phyloP scores from a whole-genome alignment of 2,113 vertebrate genomes.

The Nannobrachium achirus region DNA sequence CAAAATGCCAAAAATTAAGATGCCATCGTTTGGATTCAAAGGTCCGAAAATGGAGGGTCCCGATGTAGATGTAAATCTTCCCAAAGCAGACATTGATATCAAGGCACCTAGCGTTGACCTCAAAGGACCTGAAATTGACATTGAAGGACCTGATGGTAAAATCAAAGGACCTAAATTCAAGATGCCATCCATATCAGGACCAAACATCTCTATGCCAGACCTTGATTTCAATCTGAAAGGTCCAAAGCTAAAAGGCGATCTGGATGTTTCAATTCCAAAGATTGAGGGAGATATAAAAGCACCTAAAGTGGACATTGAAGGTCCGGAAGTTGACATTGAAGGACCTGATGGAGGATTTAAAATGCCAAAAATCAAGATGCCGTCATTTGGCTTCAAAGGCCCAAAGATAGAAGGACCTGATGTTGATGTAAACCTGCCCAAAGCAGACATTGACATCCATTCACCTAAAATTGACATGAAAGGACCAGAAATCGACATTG shows the following conservation, averaged over 20 bases:
- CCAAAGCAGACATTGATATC: constrained; percentile 39
- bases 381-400: constrained; percentile 19
- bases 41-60: constrained; percentile 27
- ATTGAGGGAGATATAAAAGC: constrained; percentile 21
- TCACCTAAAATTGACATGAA: neutral
- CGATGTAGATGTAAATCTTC: constrained; percentile 60
- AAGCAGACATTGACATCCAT: constrained; percentile 11
- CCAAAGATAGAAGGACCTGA: constrained; percentile 10
- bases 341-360: constrained; percentile 4
- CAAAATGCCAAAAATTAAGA: constrained; percentile 22
- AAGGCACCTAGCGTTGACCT: constrained; percentile 34
- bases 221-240: constrained; percentile 20
- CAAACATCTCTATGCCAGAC: constrained; percentile 19
- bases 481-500: constrained; percentile 17
- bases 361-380: constrained; percentile 13
- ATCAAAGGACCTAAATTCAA: constrained; percentile 21
- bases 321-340: constrained; percentile 10
- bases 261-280: constrained; percentile 28
- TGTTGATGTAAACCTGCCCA: constrained; percentile 6
- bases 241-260: constrained; percentile 16
- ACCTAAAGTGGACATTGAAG: constrained; percentile 22
- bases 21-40: constrained; percentile 23
- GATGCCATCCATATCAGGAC: constrained; percentile 12
- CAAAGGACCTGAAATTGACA: constrained; percentile 42
- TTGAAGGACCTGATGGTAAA: constrained; percentile 6